Evolutionary conservation across 1,140 invertebrate species (phyloP), one percentile per base, ranked within the genome.

Genomic region (Holotrichia oblita): DNA sequence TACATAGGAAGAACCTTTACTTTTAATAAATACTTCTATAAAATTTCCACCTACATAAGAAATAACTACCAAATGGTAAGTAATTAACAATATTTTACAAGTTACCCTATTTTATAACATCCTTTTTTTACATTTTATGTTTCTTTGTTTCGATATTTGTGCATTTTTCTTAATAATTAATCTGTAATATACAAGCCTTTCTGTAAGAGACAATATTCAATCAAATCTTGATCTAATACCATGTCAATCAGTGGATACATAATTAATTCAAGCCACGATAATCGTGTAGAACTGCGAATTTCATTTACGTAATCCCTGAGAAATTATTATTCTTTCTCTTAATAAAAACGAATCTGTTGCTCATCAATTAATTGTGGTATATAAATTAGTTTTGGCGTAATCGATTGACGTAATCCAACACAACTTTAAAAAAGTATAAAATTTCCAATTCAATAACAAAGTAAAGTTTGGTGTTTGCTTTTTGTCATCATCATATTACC

Each of bases 21-120:
- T 69, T 69, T 69, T 69, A 69, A 69, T 69, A 69, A 69, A 69
- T 69, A 69, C 27, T 69, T 69, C 61, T 69, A 69, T 69, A 69
- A 69, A 69, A 69, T 69, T 69, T 69, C 8, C 61, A 69, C 61
- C 61, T 69, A 69, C 61, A 69, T 69, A 69, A 69, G 61, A 69
- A 69, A 69, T 69, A 69, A 69, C 61, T 69, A 69, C 22, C 61
- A 14, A 69, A 69, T 34, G 61, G 27, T 69, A 69, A 69, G 27
- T 69, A 69, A 69, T 69, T 69, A 69, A 69, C 61, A 69, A 69
- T 69, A 69, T 69, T 69, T 69, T 69, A 69, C 61, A 69, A 10
- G 17, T 22, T 22, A 10, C 10, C 44, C 44, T 48, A 69, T 69
- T 22, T 22, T 22, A 69, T 69, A 69, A 69, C 27, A 27, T 34